Evolutionary conservation across 2,113 vertebrate genomes (phyloP), one percentile per base, ranked within the genome.

Genomic region (Mastomys coucha): DNA sequence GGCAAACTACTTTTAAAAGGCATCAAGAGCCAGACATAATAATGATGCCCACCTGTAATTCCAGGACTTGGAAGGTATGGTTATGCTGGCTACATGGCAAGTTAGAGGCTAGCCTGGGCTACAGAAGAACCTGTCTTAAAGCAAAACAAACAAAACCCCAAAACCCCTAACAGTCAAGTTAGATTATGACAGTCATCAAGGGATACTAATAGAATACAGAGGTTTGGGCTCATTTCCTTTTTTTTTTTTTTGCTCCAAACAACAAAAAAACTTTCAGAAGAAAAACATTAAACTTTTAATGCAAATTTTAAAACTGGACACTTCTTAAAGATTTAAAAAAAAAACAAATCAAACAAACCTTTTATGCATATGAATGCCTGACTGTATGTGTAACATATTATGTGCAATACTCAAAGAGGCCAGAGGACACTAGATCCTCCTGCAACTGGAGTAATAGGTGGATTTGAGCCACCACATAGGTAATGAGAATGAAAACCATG

Each of bases 241-340:
- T 65, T 22, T 22, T 7, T 65, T 67, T 69, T 94, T 88, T 67
- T 60, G 20, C 24, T 31, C n/a, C 49, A 60, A 65, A 58, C 31
- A 88, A 20, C 20, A 39, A 75, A 75, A 70, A 77, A 39, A 13
- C 0, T 81, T 78, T 36, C 1, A 4, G n/a, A 49, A 58, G 14
- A 67, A 82, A 82, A 39, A 58, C 1, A 69, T 75, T 8, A 51
- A 76, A 65, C 36, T 85, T 94, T 84, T 87, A 31, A 14, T 39
- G 53, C n/a, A 89, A 91, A 92, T n/a, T 84, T 84, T 84, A 84
- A 84, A 84, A 84, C n/a, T 42, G 58, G 58, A 1, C 24, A 84
- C 58, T 63, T 63, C 56, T 84, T 42, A 63, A 63, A 56, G 7
- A 53, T 33, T 33, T 6, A 51, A 51, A 53, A 53, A 78, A 14